Evolutionary conservation across 2,888 invertebrate species (phyloP).

Genomic region (Colletes collaris): DNA sequence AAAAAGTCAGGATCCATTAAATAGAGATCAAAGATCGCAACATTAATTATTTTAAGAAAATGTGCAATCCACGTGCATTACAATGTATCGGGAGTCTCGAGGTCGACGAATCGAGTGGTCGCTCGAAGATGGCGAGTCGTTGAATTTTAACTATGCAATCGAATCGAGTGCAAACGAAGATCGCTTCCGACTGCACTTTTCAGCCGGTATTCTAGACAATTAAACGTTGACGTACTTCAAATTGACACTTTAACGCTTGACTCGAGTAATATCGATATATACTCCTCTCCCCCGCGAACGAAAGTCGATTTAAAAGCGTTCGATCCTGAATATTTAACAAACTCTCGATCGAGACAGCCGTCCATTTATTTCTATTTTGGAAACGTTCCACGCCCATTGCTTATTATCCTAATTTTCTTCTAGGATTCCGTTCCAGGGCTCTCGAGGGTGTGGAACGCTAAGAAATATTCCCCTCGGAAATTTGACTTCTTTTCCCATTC

Average conservation of each 20-base stretch:
- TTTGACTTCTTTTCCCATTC: slow-evolving; percentile 21
- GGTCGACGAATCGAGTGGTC: too few relatives aligned
- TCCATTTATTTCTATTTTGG: neutral
- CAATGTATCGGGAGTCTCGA: too few relatives aligned
- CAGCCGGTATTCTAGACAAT: slow-evolving; percentile 1
- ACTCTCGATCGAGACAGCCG: neutral
- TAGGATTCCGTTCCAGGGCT: neutral
- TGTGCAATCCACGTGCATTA: too few relatives aligned
- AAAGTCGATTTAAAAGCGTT: neutral
- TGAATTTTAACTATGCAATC: slow-evolving; percentile 10
- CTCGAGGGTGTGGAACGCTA: neutral
- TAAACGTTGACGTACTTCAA: slow-evolving; percentile 14
- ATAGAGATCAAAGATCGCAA: too few relatives aligned
- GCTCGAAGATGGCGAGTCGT: neutral
- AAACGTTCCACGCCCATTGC: neutral
- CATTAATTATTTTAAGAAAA: too few relatives aligned
- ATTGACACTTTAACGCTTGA: neutral
- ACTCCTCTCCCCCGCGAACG: neutral
- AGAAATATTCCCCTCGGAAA: slow-evolving; percentile 4
- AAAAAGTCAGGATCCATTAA: too few relatives aligned
- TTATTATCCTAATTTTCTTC: neutral
- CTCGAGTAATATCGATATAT: neutral
- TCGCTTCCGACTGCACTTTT: too few relatives aligned
- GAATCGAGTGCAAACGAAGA: neutral
- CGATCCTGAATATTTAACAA: neutral